Percentiles rank a stretch among this genome's conserved stretches.
Conservation (phyloP, 2,888 invertebrate genomes). For the Drosophila anomelani region DNA sequence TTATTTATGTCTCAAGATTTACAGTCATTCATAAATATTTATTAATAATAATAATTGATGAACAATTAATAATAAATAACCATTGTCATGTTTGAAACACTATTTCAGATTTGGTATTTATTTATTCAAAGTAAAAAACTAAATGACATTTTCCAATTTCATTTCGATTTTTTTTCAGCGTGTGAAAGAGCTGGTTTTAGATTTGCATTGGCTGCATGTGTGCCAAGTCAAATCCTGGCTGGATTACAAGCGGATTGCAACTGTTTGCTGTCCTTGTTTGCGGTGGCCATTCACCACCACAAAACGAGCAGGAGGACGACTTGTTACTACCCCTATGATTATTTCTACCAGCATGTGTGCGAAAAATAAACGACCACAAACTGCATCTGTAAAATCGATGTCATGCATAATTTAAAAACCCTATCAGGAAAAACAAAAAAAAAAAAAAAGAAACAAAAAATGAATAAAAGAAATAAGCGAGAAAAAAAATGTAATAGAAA, state of each 20-base stretch:
- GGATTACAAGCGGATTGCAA: slow-evolving; percentile 69
- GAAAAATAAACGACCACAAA: slow-evolving; percentile 55
- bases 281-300: slow-evolving; percentile 50
- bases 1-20: background rate
- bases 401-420: slow-evolving; percentile 67
- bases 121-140: background rate
- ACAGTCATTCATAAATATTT: background rate
- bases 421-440: slow-evolving; percentile 13
- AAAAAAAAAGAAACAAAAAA: background rate
- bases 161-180: background rate
- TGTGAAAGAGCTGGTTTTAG: slow-evolving; percentile 22
- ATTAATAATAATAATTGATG: no score
- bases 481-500: slow-evolving; percentile 1
- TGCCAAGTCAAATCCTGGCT: slow-evolving; percentile 63
- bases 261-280: slow-evolving; percentile 53
- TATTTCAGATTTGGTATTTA: background rate
- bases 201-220: slow-evolving; percentile 41
- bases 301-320: slow-evolving; percentile 22
- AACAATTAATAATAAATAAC: no score
- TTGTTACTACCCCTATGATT: slow-evolving; percentile 50
- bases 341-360: slow-evolving; percentile 52
- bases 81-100: no score
- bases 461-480: background rate
- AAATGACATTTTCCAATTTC: background rate
- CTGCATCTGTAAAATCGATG: slow-evolving; percentile 73